Conservation (phyloP, 2,113 vertebrate genomes). For the Agapornis roseicollis region DNA sequence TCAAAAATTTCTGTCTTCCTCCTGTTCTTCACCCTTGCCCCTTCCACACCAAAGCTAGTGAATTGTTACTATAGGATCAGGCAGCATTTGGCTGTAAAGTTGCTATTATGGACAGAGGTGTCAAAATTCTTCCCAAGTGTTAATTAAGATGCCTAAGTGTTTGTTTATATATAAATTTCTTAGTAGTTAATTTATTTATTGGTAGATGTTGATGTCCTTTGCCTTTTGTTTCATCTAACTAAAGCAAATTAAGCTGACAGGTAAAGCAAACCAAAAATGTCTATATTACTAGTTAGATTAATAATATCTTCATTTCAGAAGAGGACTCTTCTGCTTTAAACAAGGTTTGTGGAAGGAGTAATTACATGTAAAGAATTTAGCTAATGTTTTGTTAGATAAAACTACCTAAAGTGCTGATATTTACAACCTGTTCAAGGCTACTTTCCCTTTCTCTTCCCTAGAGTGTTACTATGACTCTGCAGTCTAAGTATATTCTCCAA, state of each 20-base stretch:
- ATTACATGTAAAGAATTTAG: not conserved
- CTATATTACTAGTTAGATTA: not conserved
- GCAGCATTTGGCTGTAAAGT: not conserved
- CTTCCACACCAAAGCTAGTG: rapidly evolving
- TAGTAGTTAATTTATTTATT: constrained; percentile 6
- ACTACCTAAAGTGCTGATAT: constrained; percentile 32
- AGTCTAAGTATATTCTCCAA: constrained; percentile 8
- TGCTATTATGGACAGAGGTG: not conserved
- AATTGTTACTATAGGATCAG: not conserved
- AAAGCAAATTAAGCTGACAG: not conserved
- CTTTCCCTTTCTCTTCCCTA: not conserved
- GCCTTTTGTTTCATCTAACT: not conserved
- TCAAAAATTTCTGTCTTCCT: not conserved
- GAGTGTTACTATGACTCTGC: constrained; percentile 20
- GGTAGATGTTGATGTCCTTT: not conserved
- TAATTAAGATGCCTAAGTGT: not conserved
- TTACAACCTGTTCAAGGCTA: constrained; percentile 11
- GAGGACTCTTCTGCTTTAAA: not conserved
- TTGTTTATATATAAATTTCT: not conserved
- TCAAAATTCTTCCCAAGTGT: not conserved
- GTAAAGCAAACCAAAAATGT: not conserved
- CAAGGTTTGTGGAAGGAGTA: not conserved
- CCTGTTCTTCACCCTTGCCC: not conserved
- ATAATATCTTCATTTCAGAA: constrained; percentile 9
- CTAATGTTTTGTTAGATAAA: not conserved